phyloP scores from a whole-genome alignment of 1,140 invertebrate genomes.

The Drosophila prosaltans region DNA sequence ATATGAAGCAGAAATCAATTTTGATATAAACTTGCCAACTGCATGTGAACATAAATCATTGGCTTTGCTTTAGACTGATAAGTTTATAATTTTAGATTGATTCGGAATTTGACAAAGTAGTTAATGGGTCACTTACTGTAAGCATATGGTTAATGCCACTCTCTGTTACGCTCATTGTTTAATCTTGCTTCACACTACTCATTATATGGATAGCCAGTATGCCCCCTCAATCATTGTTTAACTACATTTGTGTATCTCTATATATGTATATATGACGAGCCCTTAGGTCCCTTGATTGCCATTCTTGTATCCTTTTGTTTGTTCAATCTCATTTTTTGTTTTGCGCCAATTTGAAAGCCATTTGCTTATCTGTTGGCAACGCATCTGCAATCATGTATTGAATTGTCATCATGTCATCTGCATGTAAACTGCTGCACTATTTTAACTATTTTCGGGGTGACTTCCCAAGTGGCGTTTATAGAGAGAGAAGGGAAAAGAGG shows the following conservation, averaged over 20 bases:
- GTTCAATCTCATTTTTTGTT: conserved; percentile 5
- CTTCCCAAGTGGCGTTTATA: conserved; percentile 15
- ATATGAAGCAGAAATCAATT: conserved; percentile 11
- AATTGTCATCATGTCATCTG: conserved; percentile 44
- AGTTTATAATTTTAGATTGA: too few relatives aligned
- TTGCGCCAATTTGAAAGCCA: conserved; percentile 24
- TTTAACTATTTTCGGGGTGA: conserved; percentile 43
- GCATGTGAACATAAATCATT: background rate
- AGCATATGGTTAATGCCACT: conserved; percentile 10
- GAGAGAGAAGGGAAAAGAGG: too few relatives aligned
- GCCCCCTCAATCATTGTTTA: background rate
- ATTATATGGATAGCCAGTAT: conserved; percentile 6
- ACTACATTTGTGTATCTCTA: background rate
- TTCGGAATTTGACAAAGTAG: too few relatives aligned
- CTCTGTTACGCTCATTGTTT: background rate
- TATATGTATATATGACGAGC: background rate
- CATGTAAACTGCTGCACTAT: conserved; percentile 8
- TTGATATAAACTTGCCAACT: background rate
- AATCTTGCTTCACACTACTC: conserved; percentile 6
- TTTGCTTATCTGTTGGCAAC: conserved; percentile 46
- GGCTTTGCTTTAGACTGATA: background rate
- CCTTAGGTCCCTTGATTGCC: conserved; percentile 4
- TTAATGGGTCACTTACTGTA: background rate
- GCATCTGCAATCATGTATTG: conserved; percentile 67
- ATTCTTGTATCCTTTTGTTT: conserved; percentile 12